Evolutionary conservation across 2,888 invertebrate species (phyloP), one percentile per base, ranked within the genome.

Genomic region (Allophyes oxyacanthae): DNA sequence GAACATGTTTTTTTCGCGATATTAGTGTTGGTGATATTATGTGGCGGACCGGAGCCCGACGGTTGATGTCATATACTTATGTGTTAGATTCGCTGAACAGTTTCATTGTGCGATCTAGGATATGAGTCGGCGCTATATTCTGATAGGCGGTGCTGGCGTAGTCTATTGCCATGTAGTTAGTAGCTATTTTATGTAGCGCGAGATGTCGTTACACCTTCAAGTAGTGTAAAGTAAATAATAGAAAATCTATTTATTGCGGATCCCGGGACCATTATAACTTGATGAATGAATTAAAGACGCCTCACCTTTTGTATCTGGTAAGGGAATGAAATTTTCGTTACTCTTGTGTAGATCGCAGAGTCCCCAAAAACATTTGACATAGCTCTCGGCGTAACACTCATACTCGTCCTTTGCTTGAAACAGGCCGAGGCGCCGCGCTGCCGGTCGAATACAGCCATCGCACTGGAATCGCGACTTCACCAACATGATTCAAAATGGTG

Each of bases 331-430:
- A 45, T 72, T 72, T 13, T 85, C 84, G 1, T 69, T 64, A 59
- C 88, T 87, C 56, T 70, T 83, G 52, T 91, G 89, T 13, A 80
- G 82, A 64, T 90, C 90, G 61, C 92, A 92, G 4, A 92, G 74
- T 4, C 84, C 82, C 92, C 91, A 92, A 64, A 93, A 92, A 63
- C 90, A 90, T 75, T 91, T 91, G 15, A 91, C 74, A 53, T 92
- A 93, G 67, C 87, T 83, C 42, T 92, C 88, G 0, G 88, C 80
- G 57, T 89, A 89, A 62, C 90, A 91, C 56, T 89, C 89, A 37
- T 82, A 88, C 26, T 86, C 84, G 43, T 90, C 86, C 14, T 77
- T 84, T 1, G 75, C 75, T 60, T 81, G 79, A 53, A 88, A 83
- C 9, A 87, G 73, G 0, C 82, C 87, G n/a, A 90, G 77, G 9